Conservation (phyloP, 1,140 invertebrate genomes). For the Chironomus striatipennis region DNA sequence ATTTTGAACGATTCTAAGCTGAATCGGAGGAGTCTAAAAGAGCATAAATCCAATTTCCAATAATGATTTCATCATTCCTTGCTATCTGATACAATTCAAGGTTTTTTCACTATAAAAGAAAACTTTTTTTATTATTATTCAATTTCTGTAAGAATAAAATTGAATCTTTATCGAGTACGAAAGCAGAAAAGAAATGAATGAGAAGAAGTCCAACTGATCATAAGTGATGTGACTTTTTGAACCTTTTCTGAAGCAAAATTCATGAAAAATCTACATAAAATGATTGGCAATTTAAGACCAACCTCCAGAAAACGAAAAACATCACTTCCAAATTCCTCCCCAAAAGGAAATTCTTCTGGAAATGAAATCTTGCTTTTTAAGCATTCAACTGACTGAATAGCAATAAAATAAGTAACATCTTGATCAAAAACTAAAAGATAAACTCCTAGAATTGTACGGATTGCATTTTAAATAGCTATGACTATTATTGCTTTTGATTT, state of each 20-base stretch:
- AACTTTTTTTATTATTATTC: background rate
- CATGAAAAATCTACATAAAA: too few relatives aligned
- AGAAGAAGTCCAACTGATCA: background rate
- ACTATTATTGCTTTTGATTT: constrained; percentile 2
- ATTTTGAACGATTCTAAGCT: too few relatives aligned
- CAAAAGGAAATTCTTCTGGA: background rate
- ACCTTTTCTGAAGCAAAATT: too few relatives aligned
- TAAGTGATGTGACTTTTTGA: too few relatives aligned
- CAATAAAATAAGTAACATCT: constrained; percentile 21
- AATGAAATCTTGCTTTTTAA: constrained; percentile 16
- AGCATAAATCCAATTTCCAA: background rate
- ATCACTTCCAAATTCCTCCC: too few relatives aligned
- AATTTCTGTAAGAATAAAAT: background rate
- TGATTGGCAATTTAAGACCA: too few relatives aligned
- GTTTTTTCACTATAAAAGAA: background rate
- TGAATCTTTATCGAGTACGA: constrained; percentile 5
- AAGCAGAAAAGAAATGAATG: background rate
- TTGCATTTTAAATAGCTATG: constrained; percentile 18
- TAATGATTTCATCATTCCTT: constrained; percentile 8
- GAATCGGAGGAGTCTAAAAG: too few relatives aligned
- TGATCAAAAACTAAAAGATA: constrained; percentile 16
- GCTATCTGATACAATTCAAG: background rate
- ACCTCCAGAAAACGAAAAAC: too few relatives aligned
- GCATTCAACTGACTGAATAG: constrained; percentile 15
- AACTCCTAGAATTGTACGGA: background rate